Conservation (phyloP, 2,797 vertebrate genomes). For the Xenentodon cancila region DNA sequence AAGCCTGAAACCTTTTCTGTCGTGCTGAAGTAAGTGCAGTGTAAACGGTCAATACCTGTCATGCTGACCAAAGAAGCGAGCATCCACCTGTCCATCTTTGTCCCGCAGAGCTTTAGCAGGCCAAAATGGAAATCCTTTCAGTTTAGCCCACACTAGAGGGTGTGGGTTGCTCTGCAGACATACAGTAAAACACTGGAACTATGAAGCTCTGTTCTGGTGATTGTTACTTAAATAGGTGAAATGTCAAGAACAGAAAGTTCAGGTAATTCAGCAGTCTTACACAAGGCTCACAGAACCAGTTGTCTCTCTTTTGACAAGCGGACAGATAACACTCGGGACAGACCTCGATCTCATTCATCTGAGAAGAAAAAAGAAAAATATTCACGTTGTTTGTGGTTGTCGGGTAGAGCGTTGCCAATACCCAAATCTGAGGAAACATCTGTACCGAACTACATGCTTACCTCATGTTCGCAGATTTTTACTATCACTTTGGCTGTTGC, state of each 20-base stretch:
- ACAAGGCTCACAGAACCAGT: constrained; percentile 99
- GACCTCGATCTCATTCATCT: constrained; percentile 99
- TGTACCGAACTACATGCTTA: constrained; percentile 67
- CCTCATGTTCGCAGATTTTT: constrained; percentile 99
- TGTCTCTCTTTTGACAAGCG: constrained; percentile 99
- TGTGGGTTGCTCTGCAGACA: constrained; percentile 95
- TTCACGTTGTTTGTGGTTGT: neutral
- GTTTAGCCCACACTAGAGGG: constrained; percentile 98
- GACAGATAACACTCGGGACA: constrained; percentile 99
- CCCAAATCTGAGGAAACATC: neutral
- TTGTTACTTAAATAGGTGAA: constrained; percentile 21
- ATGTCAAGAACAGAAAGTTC: constrained; percentile 30
- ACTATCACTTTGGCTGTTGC: constrained; percentile 98
- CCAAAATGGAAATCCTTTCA: constrained; percentile 99
- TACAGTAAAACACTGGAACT: constrained; percentile 45
- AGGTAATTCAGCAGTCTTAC: constrained; percentile 83
- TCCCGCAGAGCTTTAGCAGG: constrained; percentile 98
- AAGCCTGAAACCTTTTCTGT: neutral
- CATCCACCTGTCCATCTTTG: constrained; percentile 98
- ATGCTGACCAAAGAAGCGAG: constrained; percentile 98
- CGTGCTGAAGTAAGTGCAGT: constrained; percentile 5
- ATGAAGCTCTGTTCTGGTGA: constrained; percentile 18
- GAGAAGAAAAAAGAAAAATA: constrained; percentile 62
- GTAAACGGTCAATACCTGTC: constrained; percentile 85
- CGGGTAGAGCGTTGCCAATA: neutral